These are phyloP conservation scores for Thelaira solivaga DNA, from an alignment of 2,888 invertebrate species.

Conservation along the genomic window DNA sequence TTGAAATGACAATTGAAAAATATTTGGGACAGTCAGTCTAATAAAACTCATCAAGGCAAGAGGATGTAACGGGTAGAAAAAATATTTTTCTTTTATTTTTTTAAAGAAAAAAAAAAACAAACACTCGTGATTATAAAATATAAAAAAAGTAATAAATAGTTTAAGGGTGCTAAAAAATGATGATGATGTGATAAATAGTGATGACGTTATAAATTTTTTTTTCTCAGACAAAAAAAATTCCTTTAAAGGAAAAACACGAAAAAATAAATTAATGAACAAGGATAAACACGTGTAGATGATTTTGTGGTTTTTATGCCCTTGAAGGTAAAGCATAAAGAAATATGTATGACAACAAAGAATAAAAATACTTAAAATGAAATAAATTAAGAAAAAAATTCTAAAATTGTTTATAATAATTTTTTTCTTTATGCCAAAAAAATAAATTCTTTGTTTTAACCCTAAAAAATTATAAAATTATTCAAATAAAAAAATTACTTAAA, in stretches of 20 bases:
- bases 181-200: constrained; percentile 17
- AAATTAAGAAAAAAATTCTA: no score
- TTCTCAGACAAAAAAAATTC: not conserved
- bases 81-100: not conserved
- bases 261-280: not conserved
- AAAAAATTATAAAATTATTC: no score
- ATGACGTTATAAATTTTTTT: constrained; percentile 4
- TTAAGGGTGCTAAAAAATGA: not conserved
- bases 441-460: no score
- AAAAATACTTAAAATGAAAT: no score
- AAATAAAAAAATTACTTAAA: no score
- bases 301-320: not conserved
- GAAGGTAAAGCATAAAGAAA: no score
- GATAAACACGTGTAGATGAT: constrained; percentile 48
- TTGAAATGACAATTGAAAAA: constrained; percentile 54
- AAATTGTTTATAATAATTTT: no score
- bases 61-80: constrained; percentile 40
- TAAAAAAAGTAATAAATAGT: constrained; percentile 3
- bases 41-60: constrained; percentile 33
- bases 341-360: no score
- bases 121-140: not conserved
- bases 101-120: not conserved
- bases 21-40: constrained; percentile 58
- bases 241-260: not conserved
- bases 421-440: no score